Base-by-base conservation (phyloP, 2,888 invertebrate species). In the Mythimna loreyi region DNA sequence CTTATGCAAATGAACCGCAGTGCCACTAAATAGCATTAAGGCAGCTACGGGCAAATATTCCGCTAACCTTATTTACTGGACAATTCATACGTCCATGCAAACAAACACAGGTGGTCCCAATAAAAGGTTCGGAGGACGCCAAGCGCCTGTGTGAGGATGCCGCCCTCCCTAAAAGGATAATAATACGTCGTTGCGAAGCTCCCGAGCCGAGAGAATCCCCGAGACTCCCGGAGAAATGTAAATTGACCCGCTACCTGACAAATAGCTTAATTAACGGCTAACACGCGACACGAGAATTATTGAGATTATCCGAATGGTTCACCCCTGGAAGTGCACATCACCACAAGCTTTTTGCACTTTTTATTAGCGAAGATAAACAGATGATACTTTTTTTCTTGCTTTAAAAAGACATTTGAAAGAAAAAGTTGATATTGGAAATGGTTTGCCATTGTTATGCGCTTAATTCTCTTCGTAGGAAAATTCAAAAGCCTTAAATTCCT, bases 101-200 rank as follows among this genome's bases (percentile, higher is more conserved):
- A 91, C 91, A 91, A 92, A 94, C 95, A 94, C 93, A 93, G 95
- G 95, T 95, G 95, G 94, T 93, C 94, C 92, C 91, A 93, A 94
- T 94, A 94, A 94, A 94, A 93, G 95, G 93, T 93, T 92, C 92
- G 87, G 90, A 88, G 89, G 89, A 90, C 88, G 89, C 91, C 90
- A 83, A 89, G 89, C 88, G 91, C 89, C 88, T 90, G 85, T 92
- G 91, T 86, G 90, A 87, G 92, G 93, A 94, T 91, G 94, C 95
- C 95, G 95, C 93, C 91, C 87, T 93, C 95, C 96, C 95, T 96
- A 96, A 95, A 96, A 93, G 96, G 96, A 94, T 93, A 95, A 96
- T 95, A 96, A 95, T 96, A 93, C 94, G 93, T 93, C 95, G 94
- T 95, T 94, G 88, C 91, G 91, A 89, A 92, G 91, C 90, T 89